Percentiles rank a stretch among this genome's conserved stretches.
Conservation (phyloP, 2,113 vertebrate genomes). For the Gnathonemus echidnorhynchus region DNA sequence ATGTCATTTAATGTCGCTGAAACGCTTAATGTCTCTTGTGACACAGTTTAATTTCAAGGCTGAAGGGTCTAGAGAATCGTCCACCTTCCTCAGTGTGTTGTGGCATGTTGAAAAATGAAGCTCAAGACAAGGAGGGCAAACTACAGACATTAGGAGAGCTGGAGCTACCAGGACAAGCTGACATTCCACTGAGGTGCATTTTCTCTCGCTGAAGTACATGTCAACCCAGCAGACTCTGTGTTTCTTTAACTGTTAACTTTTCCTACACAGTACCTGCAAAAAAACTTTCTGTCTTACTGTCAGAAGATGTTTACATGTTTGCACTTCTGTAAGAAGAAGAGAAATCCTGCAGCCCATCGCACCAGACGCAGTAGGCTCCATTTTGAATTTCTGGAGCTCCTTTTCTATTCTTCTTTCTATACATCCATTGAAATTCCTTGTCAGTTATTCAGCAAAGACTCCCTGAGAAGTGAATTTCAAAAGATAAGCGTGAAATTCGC, state of each 20-base stretch:
- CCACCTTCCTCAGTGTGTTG: background rate
- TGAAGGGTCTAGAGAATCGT: background rate
- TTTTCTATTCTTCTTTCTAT: background rate
- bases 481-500: background rate
- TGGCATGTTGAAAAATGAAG: background rate
- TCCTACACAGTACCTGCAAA: background rate
- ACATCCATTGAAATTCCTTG: background rate
- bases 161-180: background rate
- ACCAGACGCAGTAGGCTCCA: background rate
- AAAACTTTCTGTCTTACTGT: background rate
- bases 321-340: background rate
- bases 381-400: background rate
- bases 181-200: background rate
- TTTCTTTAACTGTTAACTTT: background rate
- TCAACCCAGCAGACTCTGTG: background rate
- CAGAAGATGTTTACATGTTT: background rate
- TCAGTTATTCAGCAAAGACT: background rate
- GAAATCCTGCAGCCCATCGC: background rate
- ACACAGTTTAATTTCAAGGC: background rate
- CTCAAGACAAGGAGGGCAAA: background rate
- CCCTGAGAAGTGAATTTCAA: background rate
- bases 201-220: background rate
- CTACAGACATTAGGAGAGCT: background rate
- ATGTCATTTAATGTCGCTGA: background rate
- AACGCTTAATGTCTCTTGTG: background rate